These are phyloP conservation scores for Prunella fulvescens DNA, from an alignment of 2,113 vertebrate species.

Conservation along the genomic window DNA sequence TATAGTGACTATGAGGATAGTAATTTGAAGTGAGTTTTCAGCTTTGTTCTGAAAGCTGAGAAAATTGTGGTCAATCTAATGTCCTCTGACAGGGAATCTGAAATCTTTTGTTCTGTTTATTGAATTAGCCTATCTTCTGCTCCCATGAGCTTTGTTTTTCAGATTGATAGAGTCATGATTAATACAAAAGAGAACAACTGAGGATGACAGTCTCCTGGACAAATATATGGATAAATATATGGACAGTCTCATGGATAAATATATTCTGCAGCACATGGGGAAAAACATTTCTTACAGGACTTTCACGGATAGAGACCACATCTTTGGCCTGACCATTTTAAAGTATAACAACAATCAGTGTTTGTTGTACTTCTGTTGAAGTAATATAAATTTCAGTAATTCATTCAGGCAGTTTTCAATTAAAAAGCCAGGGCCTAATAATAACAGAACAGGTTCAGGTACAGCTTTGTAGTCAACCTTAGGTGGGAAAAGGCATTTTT, in stretches of 20 bases:
- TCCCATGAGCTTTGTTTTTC: background rate
- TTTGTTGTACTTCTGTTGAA: background rate
- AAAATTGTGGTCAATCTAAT: constrained; percentile 20
- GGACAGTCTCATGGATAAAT: background rate
- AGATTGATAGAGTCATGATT: constrained; percentile 1
- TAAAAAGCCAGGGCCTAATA: background rate
- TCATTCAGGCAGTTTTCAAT: background rate
- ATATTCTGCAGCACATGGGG: background rate
- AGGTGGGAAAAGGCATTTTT: background rate
- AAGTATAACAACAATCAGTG: background rate
- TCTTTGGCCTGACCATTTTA: background rate
- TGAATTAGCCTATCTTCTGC: constrained; percentile 22
- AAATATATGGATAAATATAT: background rate
- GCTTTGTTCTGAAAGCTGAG: constrained; percentile 6
- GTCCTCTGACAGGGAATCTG: background rate
- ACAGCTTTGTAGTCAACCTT: background rate
- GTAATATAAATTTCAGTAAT: background rate
- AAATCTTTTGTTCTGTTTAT: constrained; percentile 29
- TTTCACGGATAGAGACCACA: background rate
- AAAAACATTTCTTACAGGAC: background rate
- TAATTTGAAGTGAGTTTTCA: constrained; percentile 26
- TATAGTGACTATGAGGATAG: background rate
- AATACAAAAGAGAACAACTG: background rate
- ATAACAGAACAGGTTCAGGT: background rate
- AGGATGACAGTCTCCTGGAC: background rate